phyloP scores from a whole-genome alignment of 2,888 invertebrate species.

The Drosophila barbarae region DNA sequence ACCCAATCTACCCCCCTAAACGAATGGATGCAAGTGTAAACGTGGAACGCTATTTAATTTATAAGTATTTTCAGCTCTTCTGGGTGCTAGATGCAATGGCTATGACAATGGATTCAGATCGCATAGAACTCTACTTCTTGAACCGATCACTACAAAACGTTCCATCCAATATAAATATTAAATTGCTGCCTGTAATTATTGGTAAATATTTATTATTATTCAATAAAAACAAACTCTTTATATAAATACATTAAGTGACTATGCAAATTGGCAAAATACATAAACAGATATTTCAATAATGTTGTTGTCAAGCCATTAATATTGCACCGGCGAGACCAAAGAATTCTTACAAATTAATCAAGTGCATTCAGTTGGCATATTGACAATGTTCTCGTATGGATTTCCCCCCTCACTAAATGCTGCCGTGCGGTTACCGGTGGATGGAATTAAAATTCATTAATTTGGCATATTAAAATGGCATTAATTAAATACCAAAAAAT shows the following conservation, averaged over 20 bases:
- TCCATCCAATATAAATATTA: not conserved
- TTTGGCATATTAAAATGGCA: slow-evolving; percentile 56
- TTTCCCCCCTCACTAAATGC: slow-evolving; percentile 45
- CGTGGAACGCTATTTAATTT: slow-evolving; percentile 3
- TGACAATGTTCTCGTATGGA: slow-evolving; percentile 51
- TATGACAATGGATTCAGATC: not conserved
- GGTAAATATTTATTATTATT: not conserved
- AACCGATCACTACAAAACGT: not conserved
- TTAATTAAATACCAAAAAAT: slow-evolving; percentile 56
- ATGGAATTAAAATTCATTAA: slow-evolving; percentile 55
- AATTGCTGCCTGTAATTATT: no score
- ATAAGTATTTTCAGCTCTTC: not conserved
- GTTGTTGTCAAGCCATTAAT: slow-evolving; percentile 35
- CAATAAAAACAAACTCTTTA: not conserved
- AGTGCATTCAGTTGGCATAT: slow-evolving; percentile 58
- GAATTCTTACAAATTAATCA: slow-evolving; percentile 56
- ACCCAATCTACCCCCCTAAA: slow-evolving; percentile 2
- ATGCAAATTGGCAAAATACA: slow-evolving; percentile 10
- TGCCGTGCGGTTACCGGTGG: slow-evolving; percentile 30
- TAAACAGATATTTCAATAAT: slow-evolving; percentile 18
- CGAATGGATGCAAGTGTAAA: slow-evolving; percentile 10
- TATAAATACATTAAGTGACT: slow-evolving; percentile 16
- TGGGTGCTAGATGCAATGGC: not conserved
- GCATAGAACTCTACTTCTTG: no score
- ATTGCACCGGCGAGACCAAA: slow-evolving; percentile 18